Percentiles rank a stretch among this genome's conserved stretches.
Conservation (phyloP, 2,797 vertebrate genomes). For the Typhlichthys eigenmanni region DNA sequence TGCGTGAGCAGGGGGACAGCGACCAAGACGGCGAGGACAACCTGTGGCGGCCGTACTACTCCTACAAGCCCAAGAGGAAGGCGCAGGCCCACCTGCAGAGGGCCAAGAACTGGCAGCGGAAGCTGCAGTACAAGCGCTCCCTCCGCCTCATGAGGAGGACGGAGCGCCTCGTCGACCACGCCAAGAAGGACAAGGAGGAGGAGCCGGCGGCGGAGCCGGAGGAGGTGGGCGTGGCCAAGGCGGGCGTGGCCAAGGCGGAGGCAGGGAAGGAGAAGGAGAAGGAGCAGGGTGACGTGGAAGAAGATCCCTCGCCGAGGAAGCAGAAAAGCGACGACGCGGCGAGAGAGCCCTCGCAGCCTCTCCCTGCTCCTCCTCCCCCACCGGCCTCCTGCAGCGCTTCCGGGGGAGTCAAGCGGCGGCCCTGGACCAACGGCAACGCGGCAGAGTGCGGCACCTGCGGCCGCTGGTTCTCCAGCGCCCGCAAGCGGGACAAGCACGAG, state of each 20-base stretch:
- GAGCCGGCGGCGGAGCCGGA: conserved; percentile 35
- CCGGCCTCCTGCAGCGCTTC: conserved; percentile 70
- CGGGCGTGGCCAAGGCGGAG: conserved; percentile 20
- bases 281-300: conserved; percentile 54
- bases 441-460: conserved; percentile 85
- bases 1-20: conserved; percentile 80
- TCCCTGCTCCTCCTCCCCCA: conserved; percentile 61
- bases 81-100: conserved; percentile 74
- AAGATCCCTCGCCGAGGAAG: conserved; percentile 16
- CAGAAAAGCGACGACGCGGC: no score
- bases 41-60: conserved; percentile 91
- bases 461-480: conserved; percentile 83
- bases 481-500: conserved; percentile 87
- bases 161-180: conserved; percentile 70
- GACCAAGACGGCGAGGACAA: conserved; percentile 85
- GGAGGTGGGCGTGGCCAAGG: conserved; percentile 35
- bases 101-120: conserved; percentile 83
- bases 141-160: conserved; percentile 77
- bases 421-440: conserved; percentile 76
- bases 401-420: conserved; percentile 69
- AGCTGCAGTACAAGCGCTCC: conserved; percentile 81
- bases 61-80: conserved; percentile 90
- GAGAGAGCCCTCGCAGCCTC: conserved; percentile 46
- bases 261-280: conserved; percentile 32
- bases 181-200: conserved; percentile 69